phyloP scores from a whole-genome alignment of 2,888 invertebrate species.

The Drosophila anceps region DNA sequence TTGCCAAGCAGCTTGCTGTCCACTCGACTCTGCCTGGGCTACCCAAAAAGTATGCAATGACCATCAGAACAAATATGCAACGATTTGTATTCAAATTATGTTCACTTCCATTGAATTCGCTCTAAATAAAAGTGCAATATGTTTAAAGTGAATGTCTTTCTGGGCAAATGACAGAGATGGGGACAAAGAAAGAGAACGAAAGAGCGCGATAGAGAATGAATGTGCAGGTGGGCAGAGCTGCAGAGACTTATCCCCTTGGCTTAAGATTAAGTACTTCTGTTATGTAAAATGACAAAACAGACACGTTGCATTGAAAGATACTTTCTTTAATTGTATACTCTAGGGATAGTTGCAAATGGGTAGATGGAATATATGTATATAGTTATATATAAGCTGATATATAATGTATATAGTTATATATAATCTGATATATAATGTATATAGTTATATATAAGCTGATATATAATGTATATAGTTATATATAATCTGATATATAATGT shows the following conservation, averaged over 20 bases:
- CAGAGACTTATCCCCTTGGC: background rate
- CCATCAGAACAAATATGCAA: constrained; percentile 50
- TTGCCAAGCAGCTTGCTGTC: constrained; percentile 26
- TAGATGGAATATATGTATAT: too few species aligned
- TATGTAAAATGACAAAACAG: background rate
- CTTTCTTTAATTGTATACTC: background rate
- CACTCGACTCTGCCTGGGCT: constrained; percentile 1
- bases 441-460: too few species aligned
- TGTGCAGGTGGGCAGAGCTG: background rate
- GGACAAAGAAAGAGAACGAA: background rate
- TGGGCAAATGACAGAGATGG: background rate
- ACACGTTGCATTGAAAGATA: background rate
- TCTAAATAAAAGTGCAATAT: constrained; percentile 19
- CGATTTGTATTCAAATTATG: constrained; percentile 70
- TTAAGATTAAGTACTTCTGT: constrained; percentile 10
- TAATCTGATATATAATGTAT: too few species aligned
- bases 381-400: too few species aligned
- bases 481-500: too few species aligned
- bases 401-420: too few species aligned
- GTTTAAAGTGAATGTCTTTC: constrained; percentile 7
- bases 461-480: too few species aligned
- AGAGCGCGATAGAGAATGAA: background rate
- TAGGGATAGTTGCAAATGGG: background rate
- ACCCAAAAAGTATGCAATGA: constrained; percentile 48
- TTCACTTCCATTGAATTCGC: constrained; percentile 31